Percentiles rank a stretch among this genome's conserved stretches.
These are phyloP conservation scores for Perccottus glenii DNA, from an alignment of 2,113 vertebrate species.

Conservation along the genomic window DNA sequence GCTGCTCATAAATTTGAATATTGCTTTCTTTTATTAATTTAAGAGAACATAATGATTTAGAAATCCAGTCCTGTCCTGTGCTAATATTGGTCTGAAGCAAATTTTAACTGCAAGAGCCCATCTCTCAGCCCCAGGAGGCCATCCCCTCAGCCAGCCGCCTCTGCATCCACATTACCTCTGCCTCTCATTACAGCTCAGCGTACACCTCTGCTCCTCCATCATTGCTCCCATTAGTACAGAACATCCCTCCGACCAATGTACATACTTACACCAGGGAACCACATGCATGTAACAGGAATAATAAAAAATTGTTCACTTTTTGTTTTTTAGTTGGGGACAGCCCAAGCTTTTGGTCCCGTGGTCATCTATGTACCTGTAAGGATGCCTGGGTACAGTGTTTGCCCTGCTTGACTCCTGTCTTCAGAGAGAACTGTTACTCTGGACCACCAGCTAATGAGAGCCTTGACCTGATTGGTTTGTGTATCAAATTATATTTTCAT, in stretches of 20 bases:
- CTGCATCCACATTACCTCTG: constrained; percentile 26
- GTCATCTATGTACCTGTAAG: constrained; percentile 21
- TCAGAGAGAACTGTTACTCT: constrained; percentile 32
- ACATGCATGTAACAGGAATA: neutral
- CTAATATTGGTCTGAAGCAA: constrained; percentile 44
- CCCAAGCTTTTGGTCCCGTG: constrained; percentile 26
- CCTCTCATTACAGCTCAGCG: constrained; percentile 58
- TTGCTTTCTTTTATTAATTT: neutral
- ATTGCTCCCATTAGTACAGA: constrained; percentile 41
- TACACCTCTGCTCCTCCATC: constrained; percentile 53
- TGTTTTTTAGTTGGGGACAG: constrained; percentile 49
- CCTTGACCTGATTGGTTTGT: constrained; percentile 23
- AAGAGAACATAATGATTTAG: no score
- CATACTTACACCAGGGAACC: constrained; percentile 11
- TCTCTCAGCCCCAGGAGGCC: constrained; percentile 47
- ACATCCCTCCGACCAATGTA: constrained; percentile 18
- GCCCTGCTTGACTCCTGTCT: constrained; percentile 21
- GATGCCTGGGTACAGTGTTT: constrained; percentile 19
- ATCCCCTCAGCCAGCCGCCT: constrained; percentile 44
- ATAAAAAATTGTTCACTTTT: neutral
- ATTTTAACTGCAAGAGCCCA: constrained; percentile 45
- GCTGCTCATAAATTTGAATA: neutral
- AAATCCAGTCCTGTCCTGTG: constrained; percentile 19
- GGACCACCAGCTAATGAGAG: constrained; percentile 20
- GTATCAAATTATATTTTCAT: neutral